These are phyloP conservation scores for Scolopax bukidnonensis DNA, from an alignment of 2,797 vertebrate genomes.

Conservation along the genomic window DNA sequence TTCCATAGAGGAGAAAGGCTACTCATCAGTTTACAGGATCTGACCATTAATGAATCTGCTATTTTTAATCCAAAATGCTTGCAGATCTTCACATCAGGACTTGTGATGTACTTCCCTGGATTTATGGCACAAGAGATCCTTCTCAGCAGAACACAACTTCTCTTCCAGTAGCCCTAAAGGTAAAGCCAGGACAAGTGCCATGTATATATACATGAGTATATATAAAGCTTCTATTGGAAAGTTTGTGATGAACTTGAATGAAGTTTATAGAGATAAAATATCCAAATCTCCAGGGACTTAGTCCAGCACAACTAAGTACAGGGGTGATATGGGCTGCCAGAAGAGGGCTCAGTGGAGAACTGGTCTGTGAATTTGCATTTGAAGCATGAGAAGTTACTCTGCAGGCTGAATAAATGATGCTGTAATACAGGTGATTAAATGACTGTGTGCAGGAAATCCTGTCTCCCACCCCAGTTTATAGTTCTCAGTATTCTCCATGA, in stretches of 20 bases:
- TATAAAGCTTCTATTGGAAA: neutral
- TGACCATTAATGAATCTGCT: neutral
- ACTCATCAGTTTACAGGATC: neutral
- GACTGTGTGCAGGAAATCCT: neutral
- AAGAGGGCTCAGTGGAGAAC: neutral
- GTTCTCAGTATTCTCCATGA: neutral
- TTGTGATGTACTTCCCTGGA: neutral
- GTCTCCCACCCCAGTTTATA: neutral
- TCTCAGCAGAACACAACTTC: neutral
- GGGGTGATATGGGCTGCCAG: accelerated
- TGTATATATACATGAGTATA: neutral
- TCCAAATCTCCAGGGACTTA: neutral
- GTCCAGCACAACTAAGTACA: neutral
- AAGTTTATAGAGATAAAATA: neutral
- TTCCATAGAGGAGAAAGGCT: neutral
- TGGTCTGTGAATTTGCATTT: neutral
- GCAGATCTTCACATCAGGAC: neutral
- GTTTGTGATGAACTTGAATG: neutral
- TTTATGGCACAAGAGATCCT: neutral
- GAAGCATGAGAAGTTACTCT: neutral
- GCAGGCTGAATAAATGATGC: neutral
- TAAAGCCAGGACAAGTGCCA: neutral
- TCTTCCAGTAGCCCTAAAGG: neutral
- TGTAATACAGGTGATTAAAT: neutral
- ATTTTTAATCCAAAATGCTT: neutral